Percentiles rank a stretch among this genome's conserved stretches.
Evolutionary conservation across 2,797 vertebrate species (phyloP).

Genomic region (Sebastes kiyomatsui): DNA sequence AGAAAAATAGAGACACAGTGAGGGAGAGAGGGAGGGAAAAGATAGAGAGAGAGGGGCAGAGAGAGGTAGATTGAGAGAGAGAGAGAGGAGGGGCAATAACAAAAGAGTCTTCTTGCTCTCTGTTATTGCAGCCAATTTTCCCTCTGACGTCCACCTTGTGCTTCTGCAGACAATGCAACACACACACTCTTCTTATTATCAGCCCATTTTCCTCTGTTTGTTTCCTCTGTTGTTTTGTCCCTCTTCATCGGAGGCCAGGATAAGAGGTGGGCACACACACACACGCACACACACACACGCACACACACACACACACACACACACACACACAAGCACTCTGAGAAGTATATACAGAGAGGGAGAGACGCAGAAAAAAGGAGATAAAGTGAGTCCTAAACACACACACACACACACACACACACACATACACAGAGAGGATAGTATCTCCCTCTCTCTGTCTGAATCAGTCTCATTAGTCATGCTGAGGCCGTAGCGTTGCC

Average conservation of each 20-base stretch:
- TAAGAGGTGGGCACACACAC: constrained; percentile 36
- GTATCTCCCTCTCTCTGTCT: constrained; percentile 55
- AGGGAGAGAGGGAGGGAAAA: constrained; percentile 1
- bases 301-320: too few relatives aligned
- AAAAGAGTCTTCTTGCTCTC: constrained; percentile 40
- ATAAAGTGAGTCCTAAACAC: constrained; percentile 46
- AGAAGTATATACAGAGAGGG: too few relatives aligned
- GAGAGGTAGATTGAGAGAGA: not conserved
- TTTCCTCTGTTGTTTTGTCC: constrained; percentile 39
- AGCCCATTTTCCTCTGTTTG: constrained; percentile 51
- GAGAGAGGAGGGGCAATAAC: constrained; percentile 11
- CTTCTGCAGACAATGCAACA: constrained; percentile 34
- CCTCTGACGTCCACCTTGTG: constrained; percentile 45
- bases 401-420: not conserved
- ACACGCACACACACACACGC: not conserved
- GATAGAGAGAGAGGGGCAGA: not conserved
- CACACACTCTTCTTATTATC: constrained; percentile 37
- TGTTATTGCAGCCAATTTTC: constrained; percentile 61
- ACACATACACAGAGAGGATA: constrained; percentile 37
- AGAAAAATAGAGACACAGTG: constrained; percentile 35
- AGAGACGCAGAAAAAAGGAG: constrained; percentile 24
- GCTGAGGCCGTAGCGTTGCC: constrained; percentile 63
- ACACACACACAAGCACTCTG: too few relatives aligned
- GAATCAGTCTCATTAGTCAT: constrained; percentile 78
- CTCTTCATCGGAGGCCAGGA: constrained; percentile 46